Percentiles rank a stretch among this genome's conserved stretches.
Conservation (phyloP, 1,140 invertebrate genomes). For the Odontomachus brunneus region DNA sequence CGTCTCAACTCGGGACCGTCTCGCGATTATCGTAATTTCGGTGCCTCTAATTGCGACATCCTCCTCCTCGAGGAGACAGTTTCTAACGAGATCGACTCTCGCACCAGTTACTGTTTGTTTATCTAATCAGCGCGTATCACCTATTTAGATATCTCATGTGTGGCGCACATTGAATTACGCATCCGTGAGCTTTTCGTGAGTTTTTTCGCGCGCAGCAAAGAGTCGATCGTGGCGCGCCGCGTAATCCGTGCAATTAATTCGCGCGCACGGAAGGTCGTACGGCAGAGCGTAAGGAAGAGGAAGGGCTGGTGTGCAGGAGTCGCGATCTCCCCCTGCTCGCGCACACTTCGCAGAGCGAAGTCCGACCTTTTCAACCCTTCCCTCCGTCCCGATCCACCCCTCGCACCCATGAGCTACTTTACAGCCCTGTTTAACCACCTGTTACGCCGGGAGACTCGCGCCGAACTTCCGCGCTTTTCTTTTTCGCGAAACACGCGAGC, state of each 20-base stretch:
- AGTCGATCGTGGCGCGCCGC: background rate
- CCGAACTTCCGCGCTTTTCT: conserved; percentile 78
- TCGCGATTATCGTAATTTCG: no score
- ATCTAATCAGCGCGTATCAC: background rate
- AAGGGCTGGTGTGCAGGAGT: background rate
- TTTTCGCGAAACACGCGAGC: conserved; percentile 79
- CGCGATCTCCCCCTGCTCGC: conserved; percentile 23
- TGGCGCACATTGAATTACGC: no score
- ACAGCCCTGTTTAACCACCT: conserved; percentile 83
- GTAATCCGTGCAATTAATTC: conserved; percentile 39
- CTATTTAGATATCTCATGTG: background rate
- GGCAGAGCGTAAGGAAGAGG: background rate
- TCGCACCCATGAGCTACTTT: conserved; percentile 72
- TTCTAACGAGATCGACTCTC: no score
- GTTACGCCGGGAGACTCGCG: conserved; percentile 80
- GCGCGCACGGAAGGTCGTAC: background rate
- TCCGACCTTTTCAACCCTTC: conserved; percentile 50
- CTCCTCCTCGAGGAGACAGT: no score
- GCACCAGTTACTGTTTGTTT: no score
- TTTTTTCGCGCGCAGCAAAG: background rate
- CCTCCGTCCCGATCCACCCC: background rate
- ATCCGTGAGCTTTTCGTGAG: no score
- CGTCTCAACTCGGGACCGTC: no score
- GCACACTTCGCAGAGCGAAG: conserved; percentile 19
- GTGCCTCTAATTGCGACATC: no score